Evolutionary conservation across 2,888 invertebrate species (phyloP).

Genomic region (Trypoxylon attenuatum): DNA sequence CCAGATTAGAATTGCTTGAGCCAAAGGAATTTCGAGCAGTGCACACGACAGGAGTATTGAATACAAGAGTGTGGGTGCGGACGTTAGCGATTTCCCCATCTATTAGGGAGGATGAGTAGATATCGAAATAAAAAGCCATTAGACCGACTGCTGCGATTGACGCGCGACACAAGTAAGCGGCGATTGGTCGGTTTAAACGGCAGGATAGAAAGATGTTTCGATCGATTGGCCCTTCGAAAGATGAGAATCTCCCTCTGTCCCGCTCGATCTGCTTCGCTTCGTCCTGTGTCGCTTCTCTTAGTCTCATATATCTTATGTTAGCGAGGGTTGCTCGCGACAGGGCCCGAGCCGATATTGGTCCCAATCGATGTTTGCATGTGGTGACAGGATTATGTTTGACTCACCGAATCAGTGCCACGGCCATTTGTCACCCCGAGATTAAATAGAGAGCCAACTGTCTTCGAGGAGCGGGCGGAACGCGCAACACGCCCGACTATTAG

Average conservation of each 20-base stretch:
- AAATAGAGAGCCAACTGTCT: conserved; percentile 68
- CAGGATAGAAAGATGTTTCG: conserved; percentile 23
- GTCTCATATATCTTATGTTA: conserved; percentile 34
- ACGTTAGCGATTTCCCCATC: too few relatives aligned
- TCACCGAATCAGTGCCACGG: conserved; percentile 68
- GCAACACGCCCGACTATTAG: conserved; percentile 48
- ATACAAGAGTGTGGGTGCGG: too few relatives aligned
- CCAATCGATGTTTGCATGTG: conserved; percentile 69
- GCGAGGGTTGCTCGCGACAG: conserved; percentile 21
- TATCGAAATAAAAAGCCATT: background rate
- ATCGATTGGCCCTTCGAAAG: conserved; percentile 28
- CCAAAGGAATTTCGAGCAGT: too few relatives aligned
- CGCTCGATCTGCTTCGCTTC: too few relatives aligned
- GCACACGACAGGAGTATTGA: too few relatives aligned
- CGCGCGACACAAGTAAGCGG: background rate
- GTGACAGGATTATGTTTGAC: conserved; percentile 70
- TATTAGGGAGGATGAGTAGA: too few relatives aligned
- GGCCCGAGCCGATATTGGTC: conserved; percentile 59
- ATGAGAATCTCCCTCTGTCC: conserved; percentile 25
- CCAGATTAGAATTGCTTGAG: too few relatives aligned
- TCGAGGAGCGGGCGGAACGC: conserved; percentile 35
- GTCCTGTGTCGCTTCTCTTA: too few relatives aligned
- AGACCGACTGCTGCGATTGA: too few relatives aligned
- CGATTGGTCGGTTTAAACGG: conserved; percentile 9
- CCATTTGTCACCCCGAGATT: conserved; percentile 73